Conservation (phyloP, 2,888 invertebrate genomes). For the Seladonia tumulorum region DNA sequence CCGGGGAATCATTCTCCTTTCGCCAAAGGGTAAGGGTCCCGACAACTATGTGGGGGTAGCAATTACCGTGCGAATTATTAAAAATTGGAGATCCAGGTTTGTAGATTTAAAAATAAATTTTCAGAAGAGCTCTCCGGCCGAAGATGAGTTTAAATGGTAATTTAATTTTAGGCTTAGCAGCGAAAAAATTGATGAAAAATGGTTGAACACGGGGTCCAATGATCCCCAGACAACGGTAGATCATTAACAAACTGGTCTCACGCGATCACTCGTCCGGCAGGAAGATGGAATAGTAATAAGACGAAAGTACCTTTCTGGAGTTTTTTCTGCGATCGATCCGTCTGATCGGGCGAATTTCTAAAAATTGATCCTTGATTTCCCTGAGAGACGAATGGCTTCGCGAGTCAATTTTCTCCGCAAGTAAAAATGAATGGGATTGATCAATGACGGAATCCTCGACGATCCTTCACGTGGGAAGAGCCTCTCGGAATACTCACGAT, state of each 20-base stretch:
- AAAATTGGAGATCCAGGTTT: too few relatives aligned
- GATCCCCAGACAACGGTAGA: constrained; percentile 25
- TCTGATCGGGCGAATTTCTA: neutral
- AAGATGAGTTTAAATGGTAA: too few relatives aligned
- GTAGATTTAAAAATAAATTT: too few relatives aligned
- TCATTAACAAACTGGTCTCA: constrained; percentile 32
- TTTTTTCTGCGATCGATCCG: neutral
- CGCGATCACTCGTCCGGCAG: constrained; percentile 20
- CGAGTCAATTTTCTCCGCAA: neutral
- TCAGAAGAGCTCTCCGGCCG: too few relatives aligned
- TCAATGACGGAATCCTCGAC: neutral
- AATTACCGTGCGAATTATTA: too few relatives aligned
- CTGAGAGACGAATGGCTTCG: neutral
- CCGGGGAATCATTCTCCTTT: neutral
- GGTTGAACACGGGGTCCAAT: constrained; percentile 13
- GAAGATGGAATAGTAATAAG: constrained; percentile 29
- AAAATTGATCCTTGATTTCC: neutral
- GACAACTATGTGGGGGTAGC: too few relatives aligned
- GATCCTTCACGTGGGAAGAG: neutral
- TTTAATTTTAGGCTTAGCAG: neutral
- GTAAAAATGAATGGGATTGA: neutral
- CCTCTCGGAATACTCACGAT: neutral
- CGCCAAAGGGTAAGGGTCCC: too few relatives aligned
- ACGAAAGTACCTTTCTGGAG: constrained; percentile 14
- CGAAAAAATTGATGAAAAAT: neutral